Evolutionary conservation across 2,797 vertebrate genomes (phyloP), one percentile per base, ranked within the genome.

Genomic region (Euthynnus affinis): DNA sequence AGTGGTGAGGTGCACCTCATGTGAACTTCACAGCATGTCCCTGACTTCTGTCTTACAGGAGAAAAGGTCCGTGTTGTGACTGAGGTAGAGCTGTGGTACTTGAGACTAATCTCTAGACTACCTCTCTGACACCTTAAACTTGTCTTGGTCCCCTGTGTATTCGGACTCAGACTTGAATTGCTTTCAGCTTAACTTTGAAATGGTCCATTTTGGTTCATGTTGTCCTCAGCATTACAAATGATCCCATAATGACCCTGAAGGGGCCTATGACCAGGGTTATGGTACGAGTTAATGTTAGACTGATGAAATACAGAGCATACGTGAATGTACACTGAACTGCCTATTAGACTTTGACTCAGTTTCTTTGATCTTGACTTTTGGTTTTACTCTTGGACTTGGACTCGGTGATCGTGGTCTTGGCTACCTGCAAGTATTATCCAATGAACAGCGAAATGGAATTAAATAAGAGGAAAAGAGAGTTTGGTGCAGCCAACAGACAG

Each of bases 361-460:
- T 55, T 48, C 40, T 32, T 56, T 37, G 44, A 20, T 59, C 22
- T 78, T 46, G 27, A 68, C 20, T 82, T 76, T 66, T 46, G 64
- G 64, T 68, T 76, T 74, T 8, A 53, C 23, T 82, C 57, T 32
- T 46, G 49, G 29, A 53, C 48, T 59, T 65, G 22, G 29, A 59
- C 37, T 52, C 53, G 18, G 17, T 22, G 22, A n/a, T 71, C 0
- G 2, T 23, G 44, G 40, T 82, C 60, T 55, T 58, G 67, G 61
- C 64, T 49, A 14, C 25, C 23, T 51, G 53, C 32, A 56, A 80
- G 14, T 25, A 72, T 64, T 53, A 86, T 82, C 76, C 81, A 91
- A 22, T 83, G 77, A 85, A 85, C 80, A 84, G 87, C 34, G n/a
- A 82, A 87, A 90, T 87, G 71, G 66, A 80, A 80, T 80, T 56